These are phyloP conservation scores for Pteronura brasiliensis DNA, from an alignment of 2,113 vertebrate genomes.

Conservation along the genomic window DNA sequence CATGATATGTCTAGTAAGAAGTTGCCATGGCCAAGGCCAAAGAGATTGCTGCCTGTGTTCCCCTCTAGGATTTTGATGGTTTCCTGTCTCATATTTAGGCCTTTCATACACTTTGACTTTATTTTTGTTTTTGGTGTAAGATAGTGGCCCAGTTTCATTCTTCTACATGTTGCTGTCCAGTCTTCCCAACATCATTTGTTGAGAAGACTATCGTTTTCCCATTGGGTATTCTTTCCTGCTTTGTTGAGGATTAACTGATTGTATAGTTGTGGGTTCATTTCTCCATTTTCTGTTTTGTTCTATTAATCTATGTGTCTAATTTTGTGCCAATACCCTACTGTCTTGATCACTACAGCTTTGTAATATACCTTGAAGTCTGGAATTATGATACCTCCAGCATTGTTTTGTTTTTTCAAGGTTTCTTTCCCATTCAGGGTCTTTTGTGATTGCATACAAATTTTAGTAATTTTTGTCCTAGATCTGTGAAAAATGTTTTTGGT, in stretches of 20 bases:
- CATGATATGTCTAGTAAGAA: not conserved
- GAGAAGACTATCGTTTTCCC: not conserved
- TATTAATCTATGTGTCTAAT: not conserved
- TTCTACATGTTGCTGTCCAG: not conserved
- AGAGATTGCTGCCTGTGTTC: not conserved
- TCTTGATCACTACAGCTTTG: not conserved
- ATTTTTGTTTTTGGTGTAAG: not conserved
- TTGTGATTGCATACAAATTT: not conserved
- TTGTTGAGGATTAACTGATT: not conserved
- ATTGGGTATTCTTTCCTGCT: not conserved
- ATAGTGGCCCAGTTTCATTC: not conserved
- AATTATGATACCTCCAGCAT: not conserved
- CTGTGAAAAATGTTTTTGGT: not conserved
- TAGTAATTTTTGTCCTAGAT: not conserved
- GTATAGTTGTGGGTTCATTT: not conserved
- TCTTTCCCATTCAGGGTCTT: not conserved
- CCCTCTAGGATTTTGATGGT: not conserved
- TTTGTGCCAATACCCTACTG: not conserved
- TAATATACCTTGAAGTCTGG: not conserved
- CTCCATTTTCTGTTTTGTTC: not conserved
- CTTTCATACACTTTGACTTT: not conserved
- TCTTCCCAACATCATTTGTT: not conserved
- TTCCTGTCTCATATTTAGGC: not conserved
- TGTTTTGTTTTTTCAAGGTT: not conserved
- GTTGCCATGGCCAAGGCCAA: not conserved